Evolutionary conservation across 2,113 vertebrate species (phyloP).

Genomic region (Himantopus leucocephalus): DNA sequence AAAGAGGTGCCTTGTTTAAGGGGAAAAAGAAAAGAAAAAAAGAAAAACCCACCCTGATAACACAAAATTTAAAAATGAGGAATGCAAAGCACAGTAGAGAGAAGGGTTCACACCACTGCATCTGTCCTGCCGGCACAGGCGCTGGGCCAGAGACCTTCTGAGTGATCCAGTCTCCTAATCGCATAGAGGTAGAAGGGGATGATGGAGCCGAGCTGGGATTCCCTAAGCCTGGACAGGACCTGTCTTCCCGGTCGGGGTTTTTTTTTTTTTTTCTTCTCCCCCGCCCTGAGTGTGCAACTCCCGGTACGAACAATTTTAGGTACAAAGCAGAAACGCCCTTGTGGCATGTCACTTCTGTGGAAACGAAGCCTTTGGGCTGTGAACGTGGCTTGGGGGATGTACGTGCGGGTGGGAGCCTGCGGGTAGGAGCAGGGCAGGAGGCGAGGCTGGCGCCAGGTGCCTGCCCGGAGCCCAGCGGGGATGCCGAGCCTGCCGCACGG

Average conservation of each 20-base stretch:
- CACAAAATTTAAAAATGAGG: not conserved
- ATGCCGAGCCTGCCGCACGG: not conserved
- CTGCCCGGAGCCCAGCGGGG: accelerated
- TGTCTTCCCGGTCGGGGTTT: not conserved
- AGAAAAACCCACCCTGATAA: not conserved
- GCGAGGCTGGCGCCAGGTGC: not conserved
- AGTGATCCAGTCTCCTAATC: not conserved
- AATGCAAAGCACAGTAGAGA: not conserved
- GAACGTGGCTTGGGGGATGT: not conserved
- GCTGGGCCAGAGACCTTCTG: not conserved
- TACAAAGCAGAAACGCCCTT: no score
- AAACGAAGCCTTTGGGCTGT: not conserved
- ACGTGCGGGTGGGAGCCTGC: not conserved
- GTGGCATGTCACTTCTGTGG: no score
- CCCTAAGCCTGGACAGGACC: not conserved
- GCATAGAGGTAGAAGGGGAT: not conserved
- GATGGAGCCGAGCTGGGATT: not conserved
- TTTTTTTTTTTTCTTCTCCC: no score
- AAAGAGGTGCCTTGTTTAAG: not conserved
- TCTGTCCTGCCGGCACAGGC: not conserved
- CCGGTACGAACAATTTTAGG: not conserved
- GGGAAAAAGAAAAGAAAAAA: not conserved
- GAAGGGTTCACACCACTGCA: not conserved
- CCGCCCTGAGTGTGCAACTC: accelerated
- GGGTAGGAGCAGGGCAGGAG: not conserved